Evolutionary conservation across 2,797 vertebrate genomes (phyloP).

Genomic region (Harpagifer antarcticus): DNA sequence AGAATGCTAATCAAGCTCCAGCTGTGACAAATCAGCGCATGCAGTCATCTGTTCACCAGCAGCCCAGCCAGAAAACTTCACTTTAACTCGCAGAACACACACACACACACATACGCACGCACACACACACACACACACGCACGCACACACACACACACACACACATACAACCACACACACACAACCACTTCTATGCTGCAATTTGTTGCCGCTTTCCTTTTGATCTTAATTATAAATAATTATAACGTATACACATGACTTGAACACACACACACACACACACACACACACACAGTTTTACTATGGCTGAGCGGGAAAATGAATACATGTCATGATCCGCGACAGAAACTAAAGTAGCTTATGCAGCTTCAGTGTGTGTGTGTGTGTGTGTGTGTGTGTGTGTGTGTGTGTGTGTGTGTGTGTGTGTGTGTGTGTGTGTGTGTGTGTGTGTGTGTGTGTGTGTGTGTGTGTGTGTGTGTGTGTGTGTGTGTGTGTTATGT

Average conservation of each 20-base stretch:
- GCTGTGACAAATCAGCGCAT: constrained; percentile 56
- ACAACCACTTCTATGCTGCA: not conserved
- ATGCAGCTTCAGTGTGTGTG: not conserved
- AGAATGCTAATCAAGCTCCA: constrained; percentile 61
- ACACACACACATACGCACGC: not conserved
- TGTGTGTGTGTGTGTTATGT: too few relatives aligned
- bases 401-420: constrained; percentile 6
- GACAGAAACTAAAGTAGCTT: constrained; percentile 49
- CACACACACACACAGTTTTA: not conserved
- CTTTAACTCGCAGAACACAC: not conserved
- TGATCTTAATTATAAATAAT: constrained; percentile 11
- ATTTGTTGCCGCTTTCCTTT: constrained; percentile 10
- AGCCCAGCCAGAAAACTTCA: constrained; percentile 9
- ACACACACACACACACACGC: not conserved
- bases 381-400: too few relatives aligned
- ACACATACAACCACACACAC: not conserved
- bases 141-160: not conserved
- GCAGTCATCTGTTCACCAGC: constrained; percentile 45
- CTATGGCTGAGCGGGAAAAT: constrained; percentile 20
- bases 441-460: too few relatives aligned
- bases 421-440: not conserved
- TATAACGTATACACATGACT: not conserved
- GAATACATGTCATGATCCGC: constrained; percentile 33
- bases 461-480: too few relatives aligned
- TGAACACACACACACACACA: not conserved